Evolutionary conservation across 1,140 invertebrate genomes (phyloP).

Genomic region (Pygmarrhopalites habei): DNA sequence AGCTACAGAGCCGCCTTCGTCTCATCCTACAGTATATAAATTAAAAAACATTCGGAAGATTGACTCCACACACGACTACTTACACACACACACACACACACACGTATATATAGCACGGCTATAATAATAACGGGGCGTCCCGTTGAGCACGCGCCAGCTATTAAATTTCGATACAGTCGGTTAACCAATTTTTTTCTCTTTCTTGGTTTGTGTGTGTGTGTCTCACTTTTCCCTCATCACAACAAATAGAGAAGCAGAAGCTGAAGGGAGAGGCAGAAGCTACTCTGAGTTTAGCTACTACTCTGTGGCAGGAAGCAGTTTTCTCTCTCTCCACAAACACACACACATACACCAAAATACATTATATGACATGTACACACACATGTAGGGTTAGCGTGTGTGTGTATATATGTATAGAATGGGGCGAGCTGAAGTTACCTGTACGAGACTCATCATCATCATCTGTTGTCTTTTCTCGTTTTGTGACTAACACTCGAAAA

Average conservation of each 20-base stretch:
- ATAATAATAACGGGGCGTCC: conserved; percentile 20
- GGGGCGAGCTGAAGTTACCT: neutral
- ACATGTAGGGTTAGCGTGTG: no score
- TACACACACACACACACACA: neutral
- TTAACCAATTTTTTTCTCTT: conserved; percentile 15
- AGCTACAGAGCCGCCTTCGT: no score
- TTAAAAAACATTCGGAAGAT: no score
- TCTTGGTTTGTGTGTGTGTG: no score
- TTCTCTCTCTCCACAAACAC: no score
- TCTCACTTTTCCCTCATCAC: neutral
- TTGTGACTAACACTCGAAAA: conserved; percentile 3
- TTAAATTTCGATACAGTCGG: conserved; percentile 30
- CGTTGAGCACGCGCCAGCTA: conserved; percentile 25
- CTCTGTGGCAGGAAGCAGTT: neutral
- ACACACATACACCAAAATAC: no score
- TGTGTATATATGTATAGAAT: no score
- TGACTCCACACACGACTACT: no score
- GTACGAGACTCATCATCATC: conserved; percentile 8
- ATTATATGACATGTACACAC: no score
- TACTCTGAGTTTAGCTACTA: neutral
- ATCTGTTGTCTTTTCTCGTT: conserved; percentile 18
- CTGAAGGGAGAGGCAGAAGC: neutral
- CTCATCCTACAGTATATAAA: no score
- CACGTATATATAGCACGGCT: neutral
- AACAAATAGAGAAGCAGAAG: neutral